Base-by-base conservation (phyloP, 2,113 vertebrate genomes). In the Toxostoma redivivum region DNA sequence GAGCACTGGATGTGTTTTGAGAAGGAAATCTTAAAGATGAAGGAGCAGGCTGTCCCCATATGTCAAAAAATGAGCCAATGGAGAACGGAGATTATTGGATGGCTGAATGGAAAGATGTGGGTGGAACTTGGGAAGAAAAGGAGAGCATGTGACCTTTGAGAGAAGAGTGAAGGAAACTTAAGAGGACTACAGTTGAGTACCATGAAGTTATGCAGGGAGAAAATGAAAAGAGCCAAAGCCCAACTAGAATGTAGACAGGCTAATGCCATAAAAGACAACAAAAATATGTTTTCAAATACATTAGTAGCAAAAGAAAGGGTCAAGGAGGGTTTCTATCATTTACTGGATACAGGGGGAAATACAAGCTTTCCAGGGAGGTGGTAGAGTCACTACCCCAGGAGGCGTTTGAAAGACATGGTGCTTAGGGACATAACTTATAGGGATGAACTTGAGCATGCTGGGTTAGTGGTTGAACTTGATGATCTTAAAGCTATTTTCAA, bases 11-110 rank as follows among this genome's bases (percentile, higher is more conserved):
- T 47, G 53, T 47, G 24, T n/a, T 74, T 60, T 38, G 24, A 74
- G 30, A 67, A 38, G 15, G 16, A 60, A 81, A 31, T 74, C 10
- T 18, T 53, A 47, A 54, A 61, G 45, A 22, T 38, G 22, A 11
- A 47, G 30, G 38, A 61, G 11, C 47, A 74, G 40, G 30, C 44
- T 66, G 30, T 61, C 21, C 11, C 21, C 21, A 19, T 45, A 24
- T 53, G 6, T 53, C 0, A 0, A 40, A 60, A 66, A 53, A 47
- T 40, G 21, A 69, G 11, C 16, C 16, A 35, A 0, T 17, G 12
- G 25, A 7, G n/a, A 53, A 25, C 0, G 0, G 21, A 66, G 23
- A 53, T 15, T 67, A 21, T 31, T 58, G 18, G 25, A 31, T 35
- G n/a, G 7, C 17, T 76, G 40, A 47, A 22, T 1, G 8, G n/a